A percentile compares a stretch with the other conserved stretches of the same genome.
phyloP scores from a whole-genome alignment of 2,888 invertebrate genomes.

The Villa cingulata region DNA sequence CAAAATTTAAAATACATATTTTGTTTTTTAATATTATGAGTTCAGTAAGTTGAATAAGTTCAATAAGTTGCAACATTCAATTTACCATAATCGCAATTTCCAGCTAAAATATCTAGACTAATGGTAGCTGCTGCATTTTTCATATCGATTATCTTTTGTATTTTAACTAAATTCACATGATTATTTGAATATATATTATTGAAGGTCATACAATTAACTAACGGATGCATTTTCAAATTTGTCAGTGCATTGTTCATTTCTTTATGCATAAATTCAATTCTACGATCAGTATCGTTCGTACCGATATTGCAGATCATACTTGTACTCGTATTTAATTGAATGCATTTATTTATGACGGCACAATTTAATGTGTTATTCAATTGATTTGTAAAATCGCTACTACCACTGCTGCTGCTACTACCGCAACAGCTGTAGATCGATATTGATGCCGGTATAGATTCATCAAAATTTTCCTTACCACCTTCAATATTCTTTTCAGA shows the following conservation, averaged over 20 bases:
- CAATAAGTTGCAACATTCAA: background rate
- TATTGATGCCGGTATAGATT: background rate
- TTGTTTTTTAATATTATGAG: background rate
- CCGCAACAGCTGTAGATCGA: background rate
- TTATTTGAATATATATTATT: conserved; percentile 25
- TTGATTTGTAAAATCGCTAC: too few relatives aligned
- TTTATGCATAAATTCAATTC: conserved; percentile 15
- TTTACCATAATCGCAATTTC: conserved; percentile 25
- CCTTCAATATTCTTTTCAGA: background rate
- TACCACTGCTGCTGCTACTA: too few relatives aligned
- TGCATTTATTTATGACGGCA: background rate
- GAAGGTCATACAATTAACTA: conserved; percentile 19
- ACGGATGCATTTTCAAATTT: conserved; percentile 13
- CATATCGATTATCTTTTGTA: conserved; percentile 28
- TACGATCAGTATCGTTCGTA: background rate
- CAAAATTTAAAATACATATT: background rate
- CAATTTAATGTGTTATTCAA: background rate
- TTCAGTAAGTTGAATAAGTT: background rate
- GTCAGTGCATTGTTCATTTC: conserved; percentile 15
- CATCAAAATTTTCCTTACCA: background rate
- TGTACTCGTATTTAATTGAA: background rate
- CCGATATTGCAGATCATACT: background rate
- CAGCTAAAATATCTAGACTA: conserved; percentile 28
- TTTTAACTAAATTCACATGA: conserved; percentile 28
- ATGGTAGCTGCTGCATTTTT: conserved; percentile 28